Evolutionary conservation across 1,140 invertebrate species (phyloP).

Genomic region (Microvelia longipes): DNA sequence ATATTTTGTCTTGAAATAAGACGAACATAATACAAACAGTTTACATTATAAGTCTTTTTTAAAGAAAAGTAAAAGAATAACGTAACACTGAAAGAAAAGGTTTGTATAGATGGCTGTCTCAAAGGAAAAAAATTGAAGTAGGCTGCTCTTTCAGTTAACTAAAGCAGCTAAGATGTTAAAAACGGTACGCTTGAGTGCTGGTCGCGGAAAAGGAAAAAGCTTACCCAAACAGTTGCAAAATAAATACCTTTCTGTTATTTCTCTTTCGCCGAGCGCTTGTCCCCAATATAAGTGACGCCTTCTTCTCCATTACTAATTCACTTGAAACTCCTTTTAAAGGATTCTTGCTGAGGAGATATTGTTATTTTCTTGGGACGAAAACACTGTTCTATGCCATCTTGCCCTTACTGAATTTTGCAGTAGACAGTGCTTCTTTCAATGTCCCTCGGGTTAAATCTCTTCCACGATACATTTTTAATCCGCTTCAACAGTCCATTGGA

Average conservation of each 20-base stretch:
- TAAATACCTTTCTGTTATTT: not conserved
- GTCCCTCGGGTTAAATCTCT: not conserved
- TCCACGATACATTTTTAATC: not conserved
- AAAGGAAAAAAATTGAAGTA: too few species aligned
- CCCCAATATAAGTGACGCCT: not conserved
- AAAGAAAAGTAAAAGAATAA: too few species aligned
- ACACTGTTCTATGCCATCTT: not conserved
- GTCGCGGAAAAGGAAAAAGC: not conserved
- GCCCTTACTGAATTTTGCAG: not conserved
- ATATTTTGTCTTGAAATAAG: too few species aligned
- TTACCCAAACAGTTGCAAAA: not conserved
- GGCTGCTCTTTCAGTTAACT: too few species aligned
- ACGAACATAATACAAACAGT: too few species aligned
- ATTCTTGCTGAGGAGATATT: not conserved
- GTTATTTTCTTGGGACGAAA: not conserved
- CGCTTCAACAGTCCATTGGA: not conserved
- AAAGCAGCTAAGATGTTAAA: too few species aligned
- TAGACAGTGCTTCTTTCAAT: not conserved
- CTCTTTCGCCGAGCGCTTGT: not conserved
- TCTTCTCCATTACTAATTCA: not conserved
- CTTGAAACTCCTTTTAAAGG: not conserved
- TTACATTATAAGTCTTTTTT: too few species aligned
- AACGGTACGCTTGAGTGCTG: not conserved
- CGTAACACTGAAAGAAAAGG: too few species aligned
- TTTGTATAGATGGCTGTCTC: too few species aligned